Conservation (phyloP, 2,113 vertebrate genomes). For the Onychostruthus taczanowskii region DNA sequence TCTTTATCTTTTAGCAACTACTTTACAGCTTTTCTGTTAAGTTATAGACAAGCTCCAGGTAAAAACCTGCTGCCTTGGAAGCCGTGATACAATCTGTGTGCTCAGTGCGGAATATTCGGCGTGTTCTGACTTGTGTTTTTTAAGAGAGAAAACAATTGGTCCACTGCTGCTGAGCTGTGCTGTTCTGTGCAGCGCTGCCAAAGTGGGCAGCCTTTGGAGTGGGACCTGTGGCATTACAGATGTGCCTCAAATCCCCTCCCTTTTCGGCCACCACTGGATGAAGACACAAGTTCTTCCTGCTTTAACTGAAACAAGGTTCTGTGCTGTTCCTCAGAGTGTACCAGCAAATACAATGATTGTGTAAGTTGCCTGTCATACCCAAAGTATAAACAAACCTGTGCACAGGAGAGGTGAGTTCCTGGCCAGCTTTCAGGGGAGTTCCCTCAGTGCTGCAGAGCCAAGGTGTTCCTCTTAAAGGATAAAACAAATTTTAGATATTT, state of each 20-base stretch:
- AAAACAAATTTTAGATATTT: background rate
- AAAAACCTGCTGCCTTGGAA: background rate
- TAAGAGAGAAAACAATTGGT: background rate
- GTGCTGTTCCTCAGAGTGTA: background rate
- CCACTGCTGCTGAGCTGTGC: background rate
- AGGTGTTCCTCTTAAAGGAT: background rate
- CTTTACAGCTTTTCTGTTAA: background rate
- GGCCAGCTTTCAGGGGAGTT: background rate
- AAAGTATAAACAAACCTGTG: background rate
- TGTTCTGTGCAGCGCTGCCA: fast-evolving
- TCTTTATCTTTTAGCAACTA: background rate
- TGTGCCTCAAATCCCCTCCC: background rate
- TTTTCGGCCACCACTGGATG: background rate
- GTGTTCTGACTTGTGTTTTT: background rate
- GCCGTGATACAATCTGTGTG: background rate
- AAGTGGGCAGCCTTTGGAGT: background rate
- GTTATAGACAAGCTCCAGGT: background rate
- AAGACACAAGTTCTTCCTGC: background rate
- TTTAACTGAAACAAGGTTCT: background rate
- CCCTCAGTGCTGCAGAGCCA: background rate
- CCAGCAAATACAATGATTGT: background rate
- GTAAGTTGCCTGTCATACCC: background rate
- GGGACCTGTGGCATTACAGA: background rate
- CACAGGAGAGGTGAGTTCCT: background rate
- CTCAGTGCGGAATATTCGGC: fast-evolving